phyloP scores from a whole-genome alignment of 2,888 invertebrate genomes.

The Pyrrhosoma nymphula region DNA sequence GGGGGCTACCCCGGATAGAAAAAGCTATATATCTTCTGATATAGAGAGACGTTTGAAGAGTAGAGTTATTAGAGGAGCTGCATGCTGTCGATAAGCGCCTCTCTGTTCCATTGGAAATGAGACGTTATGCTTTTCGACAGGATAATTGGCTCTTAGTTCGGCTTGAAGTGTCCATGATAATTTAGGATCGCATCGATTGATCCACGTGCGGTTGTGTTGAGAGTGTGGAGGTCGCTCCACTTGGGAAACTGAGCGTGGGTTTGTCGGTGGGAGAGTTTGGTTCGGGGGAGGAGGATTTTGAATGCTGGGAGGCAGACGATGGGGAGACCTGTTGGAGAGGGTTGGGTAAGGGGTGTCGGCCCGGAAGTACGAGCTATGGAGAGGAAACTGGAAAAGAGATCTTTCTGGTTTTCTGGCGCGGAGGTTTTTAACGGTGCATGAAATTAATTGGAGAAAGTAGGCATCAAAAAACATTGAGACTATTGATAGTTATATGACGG shows the following conservation, averaged over 20 bases:
- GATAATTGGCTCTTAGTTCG: neutral
- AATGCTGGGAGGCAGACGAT: neutral
- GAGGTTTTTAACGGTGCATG: neutral
- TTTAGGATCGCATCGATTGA: neutral
- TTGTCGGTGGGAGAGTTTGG: neutral
- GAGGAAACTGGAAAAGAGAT: neutral
- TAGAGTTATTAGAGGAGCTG: neutral
- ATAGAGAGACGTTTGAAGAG: no score
- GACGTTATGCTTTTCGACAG: neutral
- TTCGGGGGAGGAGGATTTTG: neutral
- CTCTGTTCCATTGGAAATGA: neutral
- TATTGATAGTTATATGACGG: neutral
- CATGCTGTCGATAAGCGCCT: neutral
- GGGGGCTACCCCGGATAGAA: no score
- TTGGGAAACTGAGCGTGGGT: neutral
- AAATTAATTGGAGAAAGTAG: conserved; percentile 2
- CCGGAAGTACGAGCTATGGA: neutral
- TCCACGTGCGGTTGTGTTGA: neutral
- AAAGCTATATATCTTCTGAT: no score
- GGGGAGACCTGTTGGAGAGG: neutral
- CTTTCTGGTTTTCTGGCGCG: neutral
- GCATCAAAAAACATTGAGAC: neutral
- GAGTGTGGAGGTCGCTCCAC: neutral
- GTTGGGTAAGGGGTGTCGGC: neutral
- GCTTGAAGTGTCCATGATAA: neutral